phyloP scores from a whole-genome alignment of 1,140 invertebrate species.

The Eubasilissa regina region DNA sequence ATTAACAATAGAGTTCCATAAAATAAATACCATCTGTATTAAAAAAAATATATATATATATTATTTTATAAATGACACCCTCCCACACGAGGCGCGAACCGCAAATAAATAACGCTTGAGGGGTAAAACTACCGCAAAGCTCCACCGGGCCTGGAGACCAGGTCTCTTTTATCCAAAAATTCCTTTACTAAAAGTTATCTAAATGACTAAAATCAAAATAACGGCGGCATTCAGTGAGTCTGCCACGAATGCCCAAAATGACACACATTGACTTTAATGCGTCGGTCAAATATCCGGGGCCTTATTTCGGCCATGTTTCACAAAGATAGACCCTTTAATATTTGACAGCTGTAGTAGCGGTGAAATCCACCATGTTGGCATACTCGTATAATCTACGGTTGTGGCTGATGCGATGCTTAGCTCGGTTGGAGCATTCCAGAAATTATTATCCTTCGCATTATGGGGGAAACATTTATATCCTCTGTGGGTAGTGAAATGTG shows the following conservation, averaged over 20 bases:
- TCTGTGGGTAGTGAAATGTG: conserved; percentile 1
- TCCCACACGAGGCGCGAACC: too few relatives aligned
- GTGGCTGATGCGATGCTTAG: background rate
- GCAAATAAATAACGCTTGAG: too few relatives aligned
- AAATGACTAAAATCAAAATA: conserved; percentile 39
- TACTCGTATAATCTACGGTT: background rate
- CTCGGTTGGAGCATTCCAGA: conserved; percentile 5
- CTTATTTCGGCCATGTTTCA: conserved; percentile 36
- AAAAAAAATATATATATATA: too few relatives aligned
- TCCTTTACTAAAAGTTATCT: background rate
- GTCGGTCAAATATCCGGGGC: conserved; percentile 24
- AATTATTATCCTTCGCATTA: background rate
- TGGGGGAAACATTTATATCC: conserved; percentile 1
- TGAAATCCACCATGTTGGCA: too few relatives aligned
- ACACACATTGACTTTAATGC: conserved; percentile 35
- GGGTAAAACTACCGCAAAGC: too few relatives aligned
- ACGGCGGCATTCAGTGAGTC: conserved; percentile 9
- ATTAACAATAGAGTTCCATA: too few relatives aligned
- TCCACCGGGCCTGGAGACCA: too few relatives aligned
- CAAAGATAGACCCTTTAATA: conserved; percentile 5
- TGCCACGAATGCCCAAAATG: background rate
- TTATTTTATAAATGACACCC: too few relatives aligned
- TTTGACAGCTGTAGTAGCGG: conserved; percentile 28
- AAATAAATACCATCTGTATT: too few relatives aligned
- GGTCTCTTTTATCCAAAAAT: too few relatives aligned